A percentile compares a stretch with the other conserved stretches of the same genome.
These are phyloP conservation scores for Euwallacea similis DNA, from an alignment of 1,140 invertebrate genomes.

Conservation along the genomic window DNA sequence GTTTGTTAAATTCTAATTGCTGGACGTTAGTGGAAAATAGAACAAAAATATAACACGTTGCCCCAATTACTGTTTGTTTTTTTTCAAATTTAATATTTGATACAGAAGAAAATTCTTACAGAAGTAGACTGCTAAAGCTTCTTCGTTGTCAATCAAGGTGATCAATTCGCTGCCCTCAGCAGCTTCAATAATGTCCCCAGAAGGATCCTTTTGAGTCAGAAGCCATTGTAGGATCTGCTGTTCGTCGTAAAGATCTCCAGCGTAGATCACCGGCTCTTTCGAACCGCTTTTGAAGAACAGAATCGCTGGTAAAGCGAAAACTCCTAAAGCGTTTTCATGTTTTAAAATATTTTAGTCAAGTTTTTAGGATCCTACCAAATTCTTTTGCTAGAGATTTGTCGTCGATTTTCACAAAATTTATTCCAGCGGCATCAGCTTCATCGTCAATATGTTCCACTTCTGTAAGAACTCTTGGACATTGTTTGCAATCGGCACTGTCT, in stretches of 20 bases:
- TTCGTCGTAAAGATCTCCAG: conserved; percentile 88
- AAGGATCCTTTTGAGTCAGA: conserved; percentile 85
- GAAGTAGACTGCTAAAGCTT: conserved; percentile 88
- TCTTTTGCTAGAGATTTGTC: conserved; percentile 85
- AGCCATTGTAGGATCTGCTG: conserved; percentile 88
- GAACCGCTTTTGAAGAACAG: conserved; percentile 86
- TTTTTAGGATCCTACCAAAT: conserved; percentile 23
- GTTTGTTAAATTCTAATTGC: too few relatives aligned
- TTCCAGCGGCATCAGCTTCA: conserved; percentile 87
- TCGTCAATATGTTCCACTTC: conserved; percentile 94
- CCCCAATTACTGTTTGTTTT: too few relatives aligned
- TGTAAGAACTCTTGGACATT: conserved; percentile 82
- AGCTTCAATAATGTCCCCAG: conserved; percentile 87
- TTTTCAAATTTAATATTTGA: not conserved
- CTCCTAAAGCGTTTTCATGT: conserved; percentile 60
- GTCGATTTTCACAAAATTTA: conserved; percentile 91
- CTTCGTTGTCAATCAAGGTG: conserved; percentile 77
- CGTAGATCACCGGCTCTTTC: conserved; percentile 91
- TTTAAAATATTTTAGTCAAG: conserved; percentile 4
- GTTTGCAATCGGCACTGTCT: conserved; percentile 94
- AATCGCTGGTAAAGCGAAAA: conserved; percentile 86
- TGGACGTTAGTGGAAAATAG: too few relatives aligned
- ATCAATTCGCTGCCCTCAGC: conserved; percentile 81
- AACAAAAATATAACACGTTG: too few relatives aligned
- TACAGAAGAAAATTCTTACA: conserved; percentile 68